Percentiles rank a stretch among this genome's conserved stretches.
Evolutionary conservation across 2,888 invertebrate genomes (phyloP).

Genomic region (Euplagia quadripunctaria): DNA sequence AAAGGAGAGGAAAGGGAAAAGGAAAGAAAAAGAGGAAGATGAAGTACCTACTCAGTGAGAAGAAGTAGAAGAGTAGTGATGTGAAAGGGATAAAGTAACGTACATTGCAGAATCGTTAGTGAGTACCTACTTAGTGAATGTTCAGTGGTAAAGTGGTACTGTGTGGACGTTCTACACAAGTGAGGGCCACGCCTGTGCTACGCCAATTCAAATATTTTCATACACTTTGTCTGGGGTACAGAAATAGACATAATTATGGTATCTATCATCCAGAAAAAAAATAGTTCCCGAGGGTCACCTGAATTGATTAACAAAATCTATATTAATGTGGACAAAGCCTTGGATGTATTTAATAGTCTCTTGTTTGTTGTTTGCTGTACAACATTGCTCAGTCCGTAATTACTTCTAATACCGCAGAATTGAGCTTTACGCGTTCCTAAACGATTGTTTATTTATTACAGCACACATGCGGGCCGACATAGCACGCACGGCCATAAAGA

Average conservation of each 20-base stretch:
- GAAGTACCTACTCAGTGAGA: no score
- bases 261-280: background rate
- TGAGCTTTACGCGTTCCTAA: background rate
- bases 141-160: no score
- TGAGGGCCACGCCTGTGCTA: no score
- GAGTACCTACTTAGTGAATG: no score
- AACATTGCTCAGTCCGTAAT: background rate
- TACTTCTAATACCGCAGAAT: background rate
- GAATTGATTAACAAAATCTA: background rate
- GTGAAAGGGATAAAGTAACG: no score
- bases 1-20: no score
- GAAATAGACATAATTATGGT: background rate
- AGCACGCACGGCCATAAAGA: conserved; percentile 6
- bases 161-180: no score
- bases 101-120: no score
- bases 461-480: conserved; percentile 12
- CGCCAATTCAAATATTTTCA: background rate
- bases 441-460: conserved; percentile 22
- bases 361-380: no score
- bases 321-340: background rate
- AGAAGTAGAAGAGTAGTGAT: no score
- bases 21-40: no score
- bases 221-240: background rate
- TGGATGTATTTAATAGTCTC: background rate
- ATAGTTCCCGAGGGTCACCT: background rate